Evolutionary conservation across 2,113 vertebrate genomes (phyloP).

Genomic region (Sarotherodon lohbergeri): DNA sequence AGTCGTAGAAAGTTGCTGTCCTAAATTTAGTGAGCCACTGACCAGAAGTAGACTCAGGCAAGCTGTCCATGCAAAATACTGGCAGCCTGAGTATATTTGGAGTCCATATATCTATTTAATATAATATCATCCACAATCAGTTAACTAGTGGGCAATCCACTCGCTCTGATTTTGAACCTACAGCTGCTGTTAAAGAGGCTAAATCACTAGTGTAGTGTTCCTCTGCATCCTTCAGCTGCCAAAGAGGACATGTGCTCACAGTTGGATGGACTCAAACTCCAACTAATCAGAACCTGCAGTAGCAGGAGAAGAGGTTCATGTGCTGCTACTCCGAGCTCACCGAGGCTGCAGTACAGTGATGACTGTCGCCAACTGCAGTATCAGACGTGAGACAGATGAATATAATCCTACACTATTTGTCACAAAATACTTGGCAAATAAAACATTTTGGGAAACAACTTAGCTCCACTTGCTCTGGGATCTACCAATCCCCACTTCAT

Average conservation of each 20-base stretch:
- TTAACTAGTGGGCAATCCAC: background rate
- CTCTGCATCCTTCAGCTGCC: background rate
- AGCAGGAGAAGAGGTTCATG: background rate
- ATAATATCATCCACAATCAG: fast-evolving
- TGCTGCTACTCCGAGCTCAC: background rate
- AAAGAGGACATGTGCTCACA: background rate
- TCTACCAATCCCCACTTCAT: background rate
- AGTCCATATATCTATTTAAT: background rate
- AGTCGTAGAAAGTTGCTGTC: background rate
- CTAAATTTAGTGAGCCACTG: background rate
- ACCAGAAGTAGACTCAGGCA: background rate
- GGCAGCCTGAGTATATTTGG: background rate
- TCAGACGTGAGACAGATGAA: background rate
- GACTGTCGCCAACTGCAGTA: background rate
- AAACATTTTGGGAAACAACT: background rate
- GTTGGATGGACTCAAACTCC: background rate
- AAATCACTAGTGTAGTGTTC: fast-evolving
- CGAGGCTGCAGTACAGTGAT: background rate
- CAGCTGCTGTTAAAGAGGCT: background rate
- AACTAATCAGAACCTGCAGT: background rate
- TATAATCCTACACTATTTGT: background rate
- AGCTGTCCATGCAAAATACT: background rate
- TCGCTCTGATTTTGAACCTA: background rate
- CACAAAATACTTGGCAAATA: background rate
- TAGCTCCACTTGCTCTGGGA: background rate